Conservation (phyloP, 2,888 invertebrate genomes). For the Pyrrhia umbra region DNA sequence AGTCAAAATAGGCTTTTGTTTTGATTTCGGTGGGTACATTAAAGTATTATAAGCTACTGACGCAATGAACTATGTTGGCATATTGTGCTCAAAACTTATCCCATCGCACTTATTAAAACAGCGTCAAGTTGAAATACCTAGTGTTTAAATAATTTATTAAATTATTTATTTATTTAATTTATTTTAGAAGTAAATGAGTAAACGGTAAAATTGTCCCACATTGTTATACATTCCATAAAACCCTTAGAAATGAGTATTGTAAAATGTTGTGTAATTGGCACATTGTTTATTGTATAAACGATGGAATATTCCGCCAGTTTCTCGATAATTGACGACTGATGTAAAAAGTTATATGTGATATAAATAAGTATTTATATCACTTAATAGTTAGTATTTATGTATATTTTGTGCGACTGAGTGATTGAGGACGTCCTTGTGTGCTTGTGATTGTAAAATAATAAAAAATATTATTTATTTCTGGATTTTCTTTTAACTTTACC, state of each 20-base stretch:
- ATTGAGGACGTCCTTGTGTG: conserved; percentile 90
- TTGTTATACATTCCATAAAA: conserved; percentile 60
- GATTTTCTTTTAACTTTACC: conserved; percentile 44
- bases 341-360: conserved; percentile 88
- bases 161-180: conserved; percentile 89
- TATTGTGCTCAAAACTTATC: conserved; percentile 70
- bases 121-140: conserved; percentile 75
- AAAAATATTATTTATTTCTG: conserved; percentile 64
- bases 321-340: conserved; percentile 87
- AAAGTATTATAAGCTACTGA: conserved; percentile 61
- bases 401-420: conserved; percentile 86
- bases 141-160: conserved; percentile 86
- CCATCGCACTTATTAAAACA: conserved; percentile 74
- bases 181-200: conserved; percentile 85
- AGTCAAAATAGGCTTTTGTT: conserved; percentile 60
- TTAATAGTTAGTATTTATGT: conserved; percentile 85
- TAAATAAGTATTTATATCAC: conserved; percentile 85
- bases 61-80: conserved; percentile 62
- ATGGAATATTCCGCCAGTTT: conserved; percentile 82
- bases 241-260: conserved; percentile 56
- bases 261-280: conserved; percentile 75
- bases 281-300: conserved; percentile 74
- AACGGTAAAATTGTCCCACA: conserved; percentile 70
- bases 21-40: conserved; percentile 61
- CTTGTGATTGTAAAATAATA: conserved; percentile 87